Base-by-base conservation (phyloP, 2,113 vertebrate species). In the Isichthys henryi region DNA sequence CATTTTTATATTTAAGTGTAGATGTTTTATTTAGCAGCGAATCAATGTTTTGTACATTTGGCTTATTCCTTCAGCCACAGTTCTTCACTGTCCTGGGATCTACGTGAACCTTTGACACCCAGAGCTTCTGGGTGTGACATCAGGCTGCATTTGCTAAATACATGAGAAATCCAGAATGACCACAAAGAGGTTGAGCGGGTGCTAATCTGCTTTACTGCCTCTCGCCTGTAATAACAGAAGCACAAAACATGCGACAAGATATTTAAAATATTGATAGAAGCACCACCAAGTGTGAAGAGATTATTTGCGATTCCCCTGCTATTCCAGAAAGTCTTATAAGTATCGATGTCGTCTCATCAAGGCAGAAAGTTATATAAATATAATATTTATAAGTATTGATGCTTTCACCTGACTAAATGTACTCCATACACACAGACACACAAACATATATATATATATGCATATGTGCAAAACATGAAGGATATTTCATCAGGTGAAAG, bases 381-480 rank as follows among this genome's bases (percentile, higher is more conserved):
- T 21, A 82, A 82, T 45, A 82, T 82, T 82, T 45, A 35, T 84
- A 48, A n/a, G 82, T 84, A 84, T n/a, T 84, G 82, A 84, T 84
- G 45, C 45, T 84, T 10, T 84, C 19, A n/a, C 45, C 17, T 84
- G 23, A 46, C 77, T 82, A 84, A 48, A 84, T 83, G 45, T n/a
- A 84, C 43, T 84, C 8, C 13, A 39, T 84, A 21, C 13, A 17
- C 27, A 77, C 31, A 39, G 13, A 74, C 11, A 15, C n/a, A 31
- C 23, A 27, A 1, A 62, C 7, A 49, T 2, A 49, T 0, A 3
- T 11, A 50, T 50, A 15, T 52, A 49, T 13, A 49, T 4, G 13
- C 49, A 50, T 50, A 13, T 52, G 50, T 52, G 52, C 15, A 19
- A 19, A 53, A 53, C 52, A 53, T 53, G 17, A 1, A 53, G 52